These are phyloP conservation scores for Sebastes itinus DNA, from an alignment of 2,797 vertebrate species.

Conservation along the genomic window DNA sequence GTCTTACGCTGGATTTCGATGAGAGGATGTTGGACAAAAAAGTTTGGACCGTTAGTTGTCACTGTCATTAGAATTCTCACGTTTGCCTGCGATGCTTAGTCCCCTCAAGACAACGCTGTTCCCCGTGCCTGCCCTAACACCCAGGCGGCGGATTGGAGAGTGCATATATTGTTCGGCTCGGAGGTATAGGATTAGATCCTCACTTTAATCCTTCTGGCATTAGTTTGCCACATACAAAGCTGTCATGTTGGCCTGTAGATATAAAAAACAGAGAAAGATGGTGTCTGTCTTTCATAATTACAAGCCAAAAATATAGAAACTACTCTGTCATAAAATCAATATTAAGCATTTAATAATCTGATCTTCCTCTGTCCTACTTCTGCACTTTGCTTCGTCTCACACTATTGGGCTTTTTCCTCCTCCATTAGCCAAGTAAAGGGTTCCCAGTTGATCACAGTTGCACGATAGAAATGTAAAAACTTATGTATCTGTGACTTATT, in stretches of 20 bases:
- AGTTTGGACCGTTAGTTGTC: slow-evolving; percentile 61
- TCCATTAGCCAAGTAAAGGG: slow-evolving; percentile 83
- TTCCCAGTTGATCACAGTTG: slow-evolving; percentile 80
- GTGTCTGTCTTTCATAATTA: slow-evolving; percentile 69
- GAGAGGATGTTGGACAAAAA: slow-evolving; percentile 62
- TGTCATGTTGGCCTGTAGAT: slow-evolving; percentile 71
- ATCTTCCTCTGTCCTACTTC: slow-evolving; percentile 6
- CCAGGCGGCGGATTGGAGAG: slow-evolving; percentile 65
- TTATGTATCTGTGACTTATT: slow-evolving; percentile 10
- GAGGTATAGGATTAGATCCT: neutral
- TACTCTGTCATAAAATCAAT: slow-evolving; percentile 25
- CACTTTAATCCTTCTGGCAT: neutral
- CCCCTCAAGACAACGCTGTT: slow-evolving; percentile 83
- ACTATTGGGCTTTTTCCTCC: slow-evolving; percentile 33
- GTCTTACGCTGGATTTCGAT: slow-evolving; percentile 61
- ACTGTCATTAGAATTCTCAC: slow-evolving; percentile 84
- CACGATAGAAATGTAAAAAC: slow-evolving; percentile 41
- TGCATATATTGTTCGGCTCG: slow-evolving; percentile 20
- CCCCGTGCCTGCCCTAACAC: slow-evolving; percentile 72
- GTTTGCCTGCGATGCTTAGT: slow-evolving; percentile 83
- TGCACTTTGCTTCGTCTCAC: slow-evolving; percentile 5
- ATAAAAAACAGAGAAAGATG: slow-evolving; percentile 59
- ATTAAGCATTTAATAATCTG: neutral
- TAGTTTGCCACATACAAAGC: neutral
- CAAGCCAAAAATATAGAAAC: slow-evolving; percentile 62